Evolutionary conservation across 2,113 vertebrate species (phyloP).

Genomic region (Piaya cayana): DNA sequence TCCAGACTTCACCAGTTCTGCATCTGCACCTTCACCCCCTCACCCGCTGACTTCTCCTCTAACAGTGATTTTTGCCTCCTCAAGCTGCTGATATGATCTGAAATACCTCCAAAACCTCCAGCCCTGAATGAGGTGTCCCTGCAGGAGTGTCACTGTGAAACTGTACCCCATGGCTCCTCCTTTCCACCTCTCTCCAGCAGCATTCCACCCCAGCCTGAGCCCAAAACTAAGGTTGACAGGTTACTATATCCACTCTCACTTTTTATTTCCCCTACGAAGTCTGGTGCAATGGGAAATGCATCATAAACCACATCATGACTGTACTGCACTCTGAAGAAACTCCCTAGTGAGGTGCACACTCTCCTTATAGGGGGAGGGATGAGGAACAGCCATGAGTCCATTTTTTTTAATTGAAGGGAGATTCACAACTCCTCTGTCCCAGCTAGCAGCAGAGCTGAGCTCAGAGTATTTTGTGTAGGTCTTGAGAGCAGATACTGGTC

Average conservation of each 20-base stretch:
- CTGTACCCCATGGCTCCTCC: neutral
- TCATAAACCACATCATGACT: neutral
- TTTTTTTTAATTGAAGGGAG: neutral
- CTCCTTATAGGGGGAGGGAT: neutral
- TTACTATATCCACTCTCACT: neutral
- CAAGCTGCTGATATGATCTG: neutral
- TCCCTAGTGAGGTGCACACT: neutral
- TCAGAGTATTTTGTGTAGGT: neutral
- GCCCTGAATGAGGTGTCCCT: rapidly evolving
- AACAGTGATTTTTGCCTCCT: neutral
- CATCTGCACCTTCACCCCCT: neutral
- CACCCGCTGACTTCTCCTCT: neutral
- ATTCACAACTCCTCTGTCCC: neutral
- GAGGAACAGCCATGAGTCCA: neutral
- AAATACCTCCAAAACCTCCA: neutral
- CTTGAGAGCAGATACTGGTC: neutral
- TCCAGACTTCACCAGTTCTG: neutral
- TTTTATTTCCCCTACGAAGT: neutral
- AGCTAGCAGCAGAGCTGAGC: neutral
- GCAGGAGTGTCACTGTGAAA: neutral
- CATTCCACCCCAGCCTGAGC: neutral
- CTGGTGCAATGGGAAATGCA: neutral
- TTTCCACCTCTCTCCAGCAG: neutral
- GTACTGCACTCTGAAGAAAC: neutral
- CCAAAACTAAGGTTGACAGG: neutral